Conservation (phyloP, 2,113 vertebrate genomes). For the Gavia stellata region DNA sequence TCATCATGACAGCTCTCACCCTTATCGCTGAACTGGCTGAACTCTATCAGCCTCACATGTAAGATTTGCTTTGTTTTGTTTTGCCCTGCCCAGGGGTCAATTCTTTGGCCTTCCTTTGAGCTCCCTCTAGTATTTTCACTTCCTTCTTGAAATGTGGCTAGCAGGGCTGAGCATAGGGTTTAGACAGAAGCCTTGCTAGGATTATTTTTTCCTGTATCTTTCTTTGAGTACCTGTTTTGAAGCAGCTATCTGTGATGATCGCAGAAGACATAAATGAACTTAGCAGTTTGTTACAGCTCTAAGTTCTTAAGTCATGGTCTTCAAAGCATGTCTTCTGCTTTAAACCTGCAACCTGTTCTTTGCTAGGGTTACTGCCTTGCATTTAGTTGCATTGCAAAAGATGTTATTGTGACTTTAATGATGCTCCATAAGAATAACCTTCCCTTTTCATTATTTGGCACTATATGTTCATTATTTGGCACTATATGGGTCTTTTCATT, state of each 20-base stretch:
- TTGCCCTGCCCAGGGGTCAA: neutral
- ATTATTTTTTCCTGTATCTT: neutral
- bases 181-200: neutral
- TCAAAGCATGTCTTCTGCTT: neutral
- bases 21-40: neutral
- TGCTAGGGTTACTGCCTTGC: neutral
- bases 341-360: neutral
- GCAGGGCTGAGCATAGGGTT: neutral
- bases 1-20: neutral
- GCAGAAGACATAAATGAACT: neutral
- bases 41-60: neutral
- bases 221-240: neutral
- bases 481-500: neutral
- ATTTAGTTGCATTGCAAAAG: neutral
- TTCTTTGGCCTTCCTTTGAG: neutral
- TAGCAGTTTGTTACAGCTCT: neutral
- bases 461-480: neutral
- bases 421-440: neutral
- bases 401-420: neutral
- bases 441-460: neutral
- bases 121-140: neutral
- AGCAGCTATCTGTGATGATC: neutral
- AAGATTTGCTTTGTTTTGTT: constrained; percentile 24
- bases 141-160: neutral
- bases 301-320: neutral